Evolutionary conservation across 1,140 invertebrate species (phyloP).

Genomic region (Atopsyche davidsoni): DNA sequence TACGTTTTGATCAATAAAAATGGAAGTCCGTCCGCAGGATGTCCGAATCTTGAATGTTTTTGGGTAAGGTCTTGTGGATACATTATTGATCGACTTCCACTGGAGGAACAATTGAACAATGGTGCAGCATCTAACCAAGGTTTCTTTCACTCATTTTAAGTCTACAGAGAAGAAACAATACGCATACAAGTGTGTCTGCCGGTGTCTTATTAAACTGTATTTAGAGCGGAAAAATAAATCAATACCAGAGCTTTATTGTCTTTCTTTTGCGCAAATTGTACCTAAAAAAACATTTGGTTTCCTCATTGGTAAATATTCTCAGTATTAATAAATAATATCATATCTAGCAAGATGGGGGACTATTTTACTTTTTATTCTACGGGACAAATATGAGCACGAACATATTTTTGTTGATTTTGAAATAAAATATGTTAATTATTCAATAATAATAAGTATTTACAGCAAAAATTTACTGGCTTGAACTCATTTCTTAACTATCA

Average conservation of each 20-base stretch:
- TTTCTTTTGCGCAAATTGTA: constrained; percentile 1
- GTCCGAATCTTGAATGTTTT: neutral
- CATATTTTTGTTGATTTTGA: too few species aligned
- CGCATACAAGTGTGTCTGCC: constrained; percentile 10
- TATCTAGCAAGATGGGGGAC: too few species aligned
- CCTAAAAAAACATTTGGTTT: too few species aligned
- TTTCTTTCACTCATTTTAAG: constrained; percentile 9
- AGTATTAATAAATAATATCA: too few species aligned
- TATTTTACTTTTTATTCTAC: too few species aligned
- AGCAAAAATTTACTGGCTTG: too few species aligned
- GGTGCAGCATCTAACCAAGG: constrained; percentile 23
- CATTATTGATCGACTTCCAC: constrained; percentile 6
- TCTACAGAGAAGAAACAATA: constrained; percentile 20
- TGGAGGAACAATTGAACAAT: constrained; percentile 19
- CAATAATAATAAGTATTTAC: too few species aligned
- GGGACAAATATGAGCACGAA: too few species aligned
- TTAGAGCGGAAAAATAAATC: constrained; percentile 26
- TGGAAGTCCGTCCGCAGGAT: neutral
- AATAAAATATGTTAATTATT: too few species aligned
- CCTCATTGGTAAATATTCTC: too few species aligned
- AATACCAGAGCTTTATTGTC: constrained; percentile 17
- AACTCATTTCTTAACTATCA: too few species aligned
- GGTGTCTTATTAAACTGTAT: constrained; percentile 16
- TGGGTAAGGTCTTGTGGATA: neutral
- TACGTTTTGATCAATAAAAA: neutral